Percentiles rank a stretch among this genome's conserved stretches.
Conservation (phyloP, 2,888 invertebrate genomes). For the Meiosimyza platycephala region DNA sequence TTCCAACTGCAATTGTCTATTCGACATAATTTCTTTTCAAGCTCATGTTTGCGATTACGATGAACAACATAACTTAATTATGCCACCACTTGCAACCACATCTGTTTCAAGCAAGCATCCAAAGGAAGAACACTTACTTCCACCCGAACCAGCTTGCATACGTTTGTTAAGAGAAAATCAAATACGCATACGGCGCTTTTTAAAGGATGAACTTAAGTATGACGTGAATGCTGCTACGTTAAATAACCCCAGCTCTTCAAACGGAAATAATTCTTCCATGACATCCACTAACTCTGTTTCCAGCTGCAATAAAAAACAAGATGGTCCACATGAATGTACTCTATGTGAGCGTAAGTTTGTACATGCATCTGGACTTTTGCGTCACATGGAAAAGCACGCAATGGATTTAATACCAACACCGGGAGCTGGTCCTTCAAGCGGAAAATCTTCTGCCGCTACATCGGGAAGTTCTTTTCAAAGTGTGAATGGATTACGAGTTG, state of each 20-base stretch:
- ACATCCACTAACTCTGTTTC: constrained; percentile 30
- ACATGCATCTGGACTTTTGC: constrained; percentile 62
- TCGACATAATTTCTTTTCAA: constrained; percentile 52
- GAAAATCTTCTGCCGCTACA: constrained; percentile 38
- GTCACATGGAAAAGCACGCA: constrained; percentile 67
- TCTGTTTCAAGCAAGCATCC: constrained; percentile 41
- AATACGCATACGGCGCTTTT: constrained; percentile 61
- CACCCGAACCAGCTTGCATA: constrained; percentile 53
- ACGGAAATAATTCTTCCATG: constrained; percentile 12
- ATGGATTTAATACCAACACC: constrained; percentile 60
- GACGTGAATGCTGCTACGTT: constrained; percentile 52
- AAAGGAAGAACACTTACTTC: constrained; percentile 46
- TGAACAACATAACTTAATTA: constrained; percentile 50
- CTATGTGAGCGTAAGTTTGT: constrained; percentile 66
- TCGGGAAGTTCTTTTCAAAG: constrained; percentile 35
- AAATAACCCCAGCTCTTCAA: constrained; percentile 11
- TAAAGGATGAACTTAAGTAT: constrained; percentile 64
- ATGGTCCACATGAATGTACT: constrained; percentile 63
- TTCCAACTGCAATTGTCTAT: constrained; percentile 56
- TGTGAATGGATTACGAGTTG: constrained; percentile 53
- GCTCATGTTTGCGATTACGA: constrained; percentile 58
- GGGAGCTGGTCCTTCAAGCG: constrained; percentile 29
- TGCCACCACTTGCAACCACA: constrained; percentile 29
- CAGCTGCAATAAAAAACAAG: constrained; percentile 48
- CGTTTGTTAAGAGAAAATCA: constrained; percentile 63